phyloP scores from a whole-genome alignment of 2,888 invertebrate genomes.

The Perithous albicinctus region DNA sequence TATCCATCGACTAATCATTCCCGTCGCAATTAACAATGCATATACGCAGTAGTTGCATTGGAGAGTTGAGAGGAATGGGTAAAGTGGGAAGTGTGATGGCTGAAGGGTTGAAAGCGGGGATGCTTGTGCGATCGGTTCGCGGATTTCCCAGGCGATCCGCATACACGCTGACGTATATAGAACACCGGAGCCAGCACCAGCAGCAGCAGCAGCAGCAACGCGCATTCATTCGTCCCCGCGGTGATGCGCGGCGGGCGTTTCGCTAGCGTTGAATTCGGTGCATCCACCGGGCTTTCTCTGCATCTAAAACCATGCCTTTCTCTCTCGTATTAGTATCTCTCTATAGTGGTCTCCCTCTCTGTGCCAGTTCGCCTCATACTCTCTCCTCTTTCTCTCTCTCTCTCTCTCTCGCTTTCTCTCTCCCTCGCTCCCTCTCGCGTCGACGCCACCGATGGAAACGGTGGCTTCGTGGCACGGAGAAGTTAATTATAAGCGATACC shows the following conservation, averaged over 20 bases:
- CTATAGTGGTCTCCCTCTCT: constrained; percentile 26
- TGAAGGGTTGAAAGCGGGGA: constrained; percentile 39
- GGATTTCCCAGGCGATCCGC: constrained; percentile 71
- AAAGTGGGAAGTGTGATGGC: no score
- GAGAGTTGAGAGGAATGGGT: not conserved
- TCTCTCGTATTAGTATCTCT: constrained; percentile 57
- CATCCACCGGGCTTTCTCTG: constrained; percentile 37
- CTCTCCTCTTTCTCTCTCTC: no score
- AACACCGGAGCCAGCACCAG: no score
- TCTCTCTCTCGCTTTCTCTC: no score
- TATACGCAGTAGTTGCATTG: no score
- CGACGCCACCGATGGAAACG: constrained; percentile 80
- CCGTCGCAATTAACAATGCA: constrained; percentile 60
- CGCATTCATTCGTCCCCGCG: constrained; percentile 61
- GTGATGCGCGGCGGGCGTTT: constrained; percentile 47
- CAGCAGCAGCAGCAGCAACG: constrained; percentile 9
- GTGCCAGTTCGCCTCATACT: constrained; percentile 48
- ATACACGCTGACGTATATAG: constrained; percentile 11
- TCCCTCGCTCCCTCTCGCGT: no score
- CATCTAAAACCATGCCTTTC: constrained; percentile 35
- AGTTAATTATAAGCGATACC: constrained; percentile 85
- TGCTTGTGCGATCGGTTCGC: constrained; percentile 58
- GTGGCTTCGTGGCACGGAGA: constrained; percentile 84
- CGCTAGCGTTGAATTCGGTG: not conserved
- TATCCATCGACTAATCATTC: constrained; percentile 49